Conservation (phyloP, 2,113 vertebrate genomes). For the Loxodonta africana region DNA sequence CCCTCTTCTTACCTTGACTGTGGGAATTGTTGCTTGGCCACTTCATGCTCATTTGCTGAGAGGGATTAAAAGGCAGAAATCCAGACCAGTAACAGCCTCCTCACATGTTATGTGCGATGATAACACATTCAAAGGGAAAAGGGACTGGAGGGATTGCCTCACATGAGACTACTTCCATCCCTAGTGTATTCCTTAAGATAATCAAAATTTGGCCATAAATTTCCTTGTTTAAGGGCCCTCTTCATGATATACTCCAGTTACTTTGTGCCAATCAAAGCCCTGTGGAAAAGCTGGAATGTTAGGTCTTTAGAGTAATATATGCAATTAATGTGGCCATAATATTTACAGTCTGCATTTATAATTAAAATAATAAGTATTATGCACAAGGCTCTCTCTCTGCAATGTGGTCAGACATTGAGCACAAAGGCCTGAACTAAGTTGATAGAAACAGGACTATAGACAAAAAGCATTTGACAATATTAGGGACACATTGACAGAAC, state of each 20-base stretch:
- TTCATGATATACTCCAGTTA: constrained; percentile 40
- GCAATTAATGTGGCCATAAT: constrained; percentile 61
- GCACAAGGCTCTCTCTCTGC: constrained; percentile 28
- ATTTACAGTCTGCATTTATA: constrained; percentile 54
- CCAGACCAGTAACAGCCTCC: constrained; percentile 30
- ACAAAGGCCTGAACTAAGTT: constrained; percentile 27
- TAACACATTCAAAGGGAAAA: constrained; percentile 58
- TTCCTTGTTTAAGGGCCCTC: background rate
- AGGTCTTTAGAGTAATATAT: constrained; percentile 49
- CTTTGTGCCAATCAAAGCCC: constrained; percentile 44
- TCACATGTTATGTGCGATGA: background rate
- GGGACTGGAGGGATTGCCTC: background rate
- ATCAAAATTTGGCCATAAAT: constrained; percentile 66
- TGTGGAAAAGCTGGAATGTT: constrained; percentile 16
- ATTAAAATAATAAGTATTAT: constrained; percentile 69
- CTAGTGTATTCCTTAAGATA: constrained; percentile 46
- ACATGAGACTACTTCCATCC: background rate
- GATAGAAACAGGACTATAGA: background rate
- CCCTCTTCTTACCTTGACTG: background rate
- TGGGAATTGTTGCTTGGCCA: background rate
- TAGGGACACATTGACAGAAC: background rate
- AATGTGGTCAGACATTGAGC: constrained; percentile 21
- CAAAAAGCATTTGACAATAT: background rate
- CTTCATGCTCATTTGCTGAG: background rate
- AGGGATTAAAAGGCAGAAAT: constrained; percentile 28